A percentile compares a stretch with the other conserved stretches of the same genome.
Conservation (phyloP, 2,113 vertebrate genomes). For the Oceanites oceanicus region DNA sequence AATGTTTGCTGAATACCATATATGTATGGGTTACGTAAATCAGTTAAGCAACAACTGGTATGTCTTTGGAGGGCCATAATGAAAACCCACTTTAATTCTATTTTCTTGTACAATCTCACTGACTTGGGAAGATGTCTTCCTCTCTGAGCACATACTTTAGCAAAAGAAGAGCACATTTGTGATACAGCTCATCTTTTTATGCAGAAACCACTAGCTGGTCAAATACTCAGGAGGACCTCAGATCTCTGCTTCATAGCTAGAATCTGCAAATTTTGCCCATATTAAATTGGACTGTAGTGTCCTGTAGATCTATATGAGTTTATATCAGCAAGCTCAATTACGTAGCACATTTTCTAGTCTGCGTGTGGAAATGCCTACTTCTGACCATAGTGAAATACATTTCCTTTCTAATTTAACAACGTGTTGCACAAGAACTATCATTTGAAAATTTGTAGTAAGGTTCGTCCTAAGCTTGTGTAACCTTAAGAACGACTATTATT, state of each 20-base stretch:
- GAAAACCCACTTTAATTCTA: neutral
- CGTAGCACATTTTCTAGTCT: neutral
- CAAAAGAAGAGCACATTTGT: neutral
- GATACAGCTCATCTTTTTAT: fast-evolving
- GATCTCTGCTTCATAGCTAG: neutral
- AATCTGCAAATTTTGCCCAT: neutral
- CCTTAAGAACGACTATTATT: neutral
- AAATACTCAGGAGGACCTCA: neutral
- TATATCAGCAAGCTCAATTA: neutral
- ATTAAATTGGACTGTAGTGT: neutral
- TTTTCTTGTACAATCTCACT: neutral
- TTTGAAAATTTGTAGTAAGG: neutral
- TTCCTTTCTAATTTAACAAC: neutral
- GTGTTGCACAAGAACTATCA: neutral
- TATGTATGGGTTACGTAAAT: neutral
- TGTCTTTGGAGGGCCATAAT: neutral
- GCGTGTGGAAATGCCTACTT: neutral
- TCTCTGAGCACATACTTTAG: neutral
- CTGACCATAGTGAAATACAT: neutral
- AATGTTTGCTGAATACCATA: neutral
- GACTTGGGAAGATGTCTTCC: neutral
- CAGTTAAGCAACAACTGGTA: neutral
- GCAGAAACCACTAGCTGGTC: neutral
- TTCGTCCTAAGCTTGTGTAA: neutral
- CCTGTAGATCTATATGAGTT: neutral